Evolutionary conservation across 2,113 vertebrate genomes (phyloP), one percentile per base, ranked within the genome.

Genomic region (Dromaius novaehollandiae): DNA sequence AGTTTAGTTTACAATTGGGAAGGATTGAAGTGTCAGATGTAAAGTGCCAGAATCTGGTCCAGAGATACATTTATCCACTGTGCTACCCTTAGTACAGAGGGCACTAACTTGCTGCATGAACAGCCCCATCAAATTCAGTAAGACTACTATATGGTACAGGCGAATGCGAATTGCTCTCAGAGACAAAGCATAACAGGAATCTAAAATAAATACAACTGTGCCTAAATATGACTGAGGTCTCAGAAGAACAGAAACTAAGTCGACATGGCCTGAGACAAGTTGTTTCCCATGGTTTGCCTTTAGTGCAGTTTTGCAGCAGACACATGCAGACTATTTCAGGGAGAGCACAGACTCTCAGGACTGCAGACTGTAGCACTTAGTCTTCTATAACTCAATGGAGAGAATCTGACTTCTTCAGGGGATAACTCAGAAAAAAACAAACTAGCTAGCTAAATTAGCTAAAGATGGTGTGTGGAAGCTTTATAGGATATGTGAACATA

Each of bases 61-160:
- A 82, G 38, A 40, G 42, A 56, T 12, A 26, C 19, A 25, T 53
- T 71, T 73, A 36, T n/a, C 22, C 66, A 28, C 6, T 2, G 26
- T 28, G 44, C 22, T 75, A 13, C n/a, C 38, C 38, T 79, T 55
- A 68, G 46, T 42, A 51, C 40, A 81, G 25, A 68, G 26, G 2
- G 40, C 25, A 44, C 63, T 4, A 80, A 50, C 24, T 76, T 38
- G 42, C 56, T 64, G 25, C 14, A 19, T 15, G 42, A 53, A 46
- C 65, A 53, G 26, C 17, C 53, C 11, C 3, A 0, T 18, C 46
- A 36, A 5, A 1, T 68, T 24, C 20, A 22, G n/a, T 50, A 40
- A 85, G 60, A 38, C 20, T 19, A 24, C 15, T 6, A 14, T 40
- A 19, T 0, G 1, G 11, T 36, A 74, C 28, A 50, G 25, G 13